Evolutionary conservation across 2,113 vertebrate genomes (phyloP).

Genomic region (Scytalopus superciliaris): DNA sequence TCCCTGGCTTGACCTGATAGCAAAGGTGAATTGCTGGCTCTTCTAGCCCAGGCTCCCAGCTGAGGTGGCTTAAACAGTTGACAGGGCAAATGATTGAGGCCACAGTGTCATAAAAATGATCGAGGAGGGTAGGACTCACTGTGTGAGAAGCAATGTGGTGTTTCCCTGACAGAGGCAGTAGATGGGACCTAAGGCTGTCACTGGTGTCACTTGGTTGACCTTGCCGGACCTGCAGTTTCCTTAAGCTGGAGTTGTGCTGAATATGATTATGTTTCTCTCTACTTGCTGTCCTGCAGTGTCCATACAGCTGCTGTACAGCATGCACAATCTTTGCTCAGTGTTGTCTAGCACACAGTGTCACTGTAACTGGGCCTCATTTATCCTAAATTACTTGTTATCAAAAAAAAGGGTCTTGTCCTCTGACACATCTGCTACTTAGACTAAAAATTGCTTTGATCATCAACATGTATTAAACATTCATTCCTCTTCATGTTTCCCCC

Average conservation of each 20-base stretch:
- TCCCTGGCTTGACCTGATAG: constrained; percentile 24
- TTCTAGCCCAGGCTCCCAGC: neutral
- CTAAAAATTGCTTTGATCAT: neutral
- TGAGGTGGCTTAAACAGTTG: constrained; percentile 44
- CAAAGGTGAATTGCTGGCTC: constrained; percentile 3
- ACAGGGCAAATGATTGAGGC: constrained; percentile 61
- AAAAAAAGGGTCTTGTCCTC: neutral
- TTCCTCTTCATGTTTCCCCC: neutral
- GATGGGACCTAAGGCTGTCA: neutral
- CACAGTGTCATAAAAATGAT: constrained; percentile 52
- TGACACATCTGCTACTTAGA: neutral
- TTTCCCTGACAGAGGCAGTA: constrained; percentile 5
- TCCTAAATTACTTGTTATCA: neutral
- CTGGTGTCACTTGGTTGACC: neutral
- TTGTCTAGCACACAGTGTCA: neutral
- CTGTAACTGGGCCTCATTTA: neutral
- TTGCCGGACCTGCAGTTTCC: neutral
- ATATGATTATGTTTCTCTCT: neutral
- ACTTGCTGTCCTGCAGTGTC: neutral
- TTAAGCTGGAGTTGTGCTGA: constrained; percentile 8
- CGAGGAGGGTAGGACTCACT: neutral
- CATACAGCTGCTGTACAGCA: neutral
- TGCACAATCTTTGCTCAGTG: neutral
- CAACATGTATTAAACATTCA: neutral
- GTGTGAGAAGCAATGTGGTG: neutral